Evolutionary conservation across 1,140 invertebrate genomes (phyloP).

Genomic region (Drosophila insularis): DNA sequence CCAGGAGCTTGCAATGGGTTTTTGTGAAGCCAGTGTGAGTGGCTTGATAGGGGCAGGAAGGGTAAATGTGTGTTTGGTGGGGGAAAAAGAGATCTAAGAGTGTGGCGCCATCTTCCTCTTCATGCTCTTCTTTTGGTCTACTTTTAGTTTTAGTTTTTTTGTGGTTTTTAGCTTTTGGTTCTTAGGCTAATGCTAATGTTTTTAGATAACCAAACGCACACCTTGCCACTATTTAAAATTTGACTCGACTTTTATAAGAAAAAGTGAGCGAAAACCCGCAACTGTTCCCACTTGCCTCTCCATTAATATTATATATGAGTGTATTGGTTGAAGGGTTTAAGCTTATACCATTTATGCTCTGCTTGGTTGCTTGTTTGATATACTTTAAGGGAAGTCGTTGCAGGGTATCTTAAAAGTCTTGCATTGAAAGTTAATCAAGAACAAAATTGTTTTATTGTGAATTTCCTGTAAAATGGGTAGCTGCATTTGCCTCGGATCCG

Average conservation of each 20-base stretch:
- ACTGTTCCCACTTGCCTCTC: background rate
- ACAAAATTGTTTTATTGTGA: background rate
- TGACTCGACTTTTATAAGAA: background rate
- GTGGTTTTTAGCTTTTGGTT: constrained; percentile 6
- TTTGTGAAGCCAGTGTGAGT: too few species aligned
- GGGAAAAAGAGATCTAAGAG: too few species aligned
- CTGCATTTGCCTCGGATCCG: background rate
- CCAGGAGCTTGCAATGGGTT: constrained; percentile 1
- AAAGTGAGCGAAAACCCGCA: background rate
- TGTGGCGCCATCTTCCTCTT: background rate
- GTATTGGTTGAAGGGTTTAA: too few species aligned
- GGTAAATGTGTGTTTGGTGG: background rate
- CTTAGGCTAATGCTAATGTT: constrained; percentile 3
- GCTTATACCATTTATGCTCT: too few species aligned
- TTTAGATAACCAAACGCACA: background rate
- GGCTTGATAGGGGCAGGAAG: background rate
- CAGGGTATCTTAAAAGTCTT: background rate
- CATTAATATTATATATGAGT: too few species aligned
- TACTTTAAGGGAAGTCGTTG: too few species aligned
- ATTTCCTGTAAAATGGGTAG: constrained; percentile 26
- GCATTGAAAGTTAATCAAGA: constrained; percentile 20
- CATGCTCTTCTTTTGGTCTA: background rate
- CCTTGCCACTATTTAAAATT: background rate
- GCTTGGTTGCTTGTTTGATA: too few species aligned
- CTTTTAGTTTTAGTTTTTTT: background rate